phyloP scores from a whole-genome alignment of 2,113 vertebrate genomes.

The Pelvicachromis taeniatus region DNA sequence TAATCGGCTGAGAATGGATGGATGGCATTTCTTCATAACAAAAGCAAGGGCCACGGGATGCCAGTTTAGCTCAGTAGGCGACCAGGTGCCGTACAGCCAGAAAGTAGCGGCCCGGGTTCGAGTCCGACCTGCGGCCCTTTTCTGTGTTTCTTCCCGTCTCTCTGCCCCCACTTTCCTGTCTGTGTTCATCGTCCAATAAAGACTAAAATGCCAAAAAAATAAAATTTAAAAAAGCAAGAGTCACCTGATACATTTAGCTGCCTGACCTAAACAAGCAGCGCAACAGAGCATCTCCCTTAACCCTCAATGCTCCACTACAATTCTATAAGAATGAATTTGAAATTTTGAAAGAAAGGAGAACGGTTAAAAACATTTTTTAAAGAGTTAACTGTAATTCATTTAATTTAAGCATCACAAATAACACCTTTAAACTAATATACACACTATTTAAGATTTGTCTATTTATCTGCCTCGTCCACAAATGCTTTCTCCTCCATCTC shows the following conservation, averaged over 20 bases:
- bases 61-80: not conserved
- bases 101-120: not conserved
- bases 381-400: not conserved
- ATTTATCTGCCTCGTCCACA: not conserved
- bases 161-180: not conserved
- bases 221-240: not conserved
- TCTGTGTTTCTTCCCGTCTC: not conserved
- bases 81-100: not conserved
- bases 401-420: not conserved
- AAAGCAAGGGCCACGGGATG: not conserved
- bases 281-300: not conserved
- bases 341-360: not conserved
- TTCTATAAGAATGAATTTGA: not conserved
- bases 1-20: too few relatives aligned
- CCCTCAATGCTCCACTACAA: not conserved
- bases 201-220: rapidly evolving
- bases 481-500: not conserved
- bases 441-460: not conserved
- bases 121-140: not conserved
- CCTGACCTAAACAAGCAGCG: not conserved
- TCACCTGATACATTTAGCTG: not conserved
- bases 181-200: not conserved
- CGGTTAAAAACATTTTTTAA: not conserved
- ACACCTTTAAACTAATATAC: not conserved
- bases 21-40: not conserved